Evolutionary conservation across 2,797 vertebrate genomes (phyloP).

Genomic region (Notamacropus eugenii): DNA sequence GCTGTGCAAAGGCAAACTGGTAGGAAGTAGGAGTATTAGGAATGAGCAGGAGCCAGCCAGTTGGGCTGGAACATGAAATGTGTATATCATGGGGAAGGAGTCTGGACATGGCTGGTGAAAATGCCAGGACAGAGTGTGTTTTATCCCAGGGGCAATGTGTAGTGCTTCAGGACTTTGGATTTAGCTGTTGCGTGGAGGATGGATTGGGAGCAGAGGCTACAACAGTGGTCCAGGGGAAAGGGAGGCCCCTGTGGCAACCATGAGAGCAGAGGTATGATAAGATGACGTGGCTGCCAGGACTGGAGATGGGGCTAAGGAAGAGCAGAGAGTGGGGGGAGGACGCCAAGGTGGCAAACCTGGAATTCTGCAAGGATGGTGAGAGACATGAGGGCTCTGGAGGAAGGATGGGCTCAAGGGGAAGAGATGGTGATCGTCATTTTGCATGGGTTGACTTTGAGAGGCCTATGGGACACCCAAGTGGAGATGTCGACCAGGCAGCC

Average conservation of each 20-base stretch:
- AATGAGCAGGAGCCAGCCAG: background rate
- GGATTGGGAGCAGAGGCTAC: background rate
- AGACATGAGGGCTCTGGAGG: too few relatives aligned
- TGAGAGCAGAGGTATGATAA: background rate
- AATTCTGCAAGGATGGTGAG: background rate
- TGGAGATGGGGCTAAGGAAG: background rate
- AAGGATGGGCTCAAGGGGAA: background rate
- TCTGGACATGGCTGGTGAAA: background rate
- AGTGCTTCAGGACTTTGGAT: fast-evolving
- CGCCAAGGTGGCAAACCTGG: background rate
- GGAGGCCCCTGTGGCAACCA: background rate
- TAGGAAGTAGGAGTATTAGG: background rate
- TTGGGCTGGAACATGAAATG: too few relatives aligned
- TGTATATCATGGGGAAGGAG: background rate
- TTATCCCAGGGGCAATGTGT: fast-evolving
- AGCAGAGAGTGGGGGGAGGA: background rate
- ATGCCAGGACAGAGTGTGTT: background rate
- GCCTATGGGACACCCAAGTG: background rate
- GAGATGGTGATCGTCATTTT: too few relatives aligned
- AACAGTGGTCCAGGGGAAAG: background rate
- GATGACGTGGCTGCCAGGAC: background rate
- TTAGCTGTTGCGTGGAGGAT: background rate
- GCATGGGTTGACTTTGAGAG: too few relatives aligned
- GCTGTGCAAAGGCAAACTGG: background rate
- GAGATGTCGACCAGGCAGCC: background rate